These are phyloP conservation scores for Melanaphis sacchari DNA, from an alignment of 1,140 invertebrate genomes.

Conservation along the genomic window DNA sequence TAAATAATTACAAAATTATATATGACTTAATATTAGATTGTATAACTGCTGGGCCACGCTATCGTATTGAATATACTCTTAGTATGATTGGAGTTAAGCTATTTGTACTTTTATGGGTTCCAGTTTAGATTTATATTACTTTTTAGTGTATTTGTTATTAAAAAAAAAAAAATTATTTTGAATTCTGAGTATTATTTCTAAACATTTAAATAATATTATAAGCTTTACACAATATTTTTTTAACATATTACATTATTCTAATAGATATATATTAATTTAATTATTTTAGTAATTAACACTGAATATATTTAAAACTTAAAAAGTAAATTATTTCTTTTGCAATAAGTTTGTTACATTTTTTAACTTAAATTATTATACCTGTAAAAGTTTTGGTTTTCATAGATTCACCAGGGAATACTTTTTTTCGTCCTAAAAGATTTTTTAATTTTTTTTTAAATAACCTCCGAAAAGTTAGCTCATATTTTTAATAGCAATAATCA, in stretches of 20 bases:
- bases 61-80: neutral
- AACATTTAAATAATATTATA: neutral
- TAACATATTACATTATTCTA: neutral
- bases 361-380: constrained; percentile 32
- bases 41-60: neutral
- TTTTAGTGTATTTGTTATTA: neutral
- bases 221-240: neutral
- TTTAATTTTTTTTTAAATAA: neutral
- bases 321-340: neutral
- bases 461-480: neutral
- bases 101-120: neutral
- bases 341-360: constrained; percentile 27
- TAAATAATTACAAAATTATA: neutral
- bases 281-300: neutral
- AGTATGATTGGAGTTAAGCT: neutral
- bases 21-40: neutral
- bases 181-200: neutral
- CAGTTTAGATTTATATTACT: neutral
- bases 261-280: neutral
- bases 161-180: neutral
- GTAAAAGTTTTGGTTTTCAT: constrained; percentile 23
- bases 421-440: neutral
- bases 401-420: neutral
- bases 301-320: constrained; percentile 23
- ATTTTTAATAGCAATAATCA: neutral